Base-by-base conservation (phyloP, 1,140 invertebrate species). In the Ephestia elutella region DNA sequence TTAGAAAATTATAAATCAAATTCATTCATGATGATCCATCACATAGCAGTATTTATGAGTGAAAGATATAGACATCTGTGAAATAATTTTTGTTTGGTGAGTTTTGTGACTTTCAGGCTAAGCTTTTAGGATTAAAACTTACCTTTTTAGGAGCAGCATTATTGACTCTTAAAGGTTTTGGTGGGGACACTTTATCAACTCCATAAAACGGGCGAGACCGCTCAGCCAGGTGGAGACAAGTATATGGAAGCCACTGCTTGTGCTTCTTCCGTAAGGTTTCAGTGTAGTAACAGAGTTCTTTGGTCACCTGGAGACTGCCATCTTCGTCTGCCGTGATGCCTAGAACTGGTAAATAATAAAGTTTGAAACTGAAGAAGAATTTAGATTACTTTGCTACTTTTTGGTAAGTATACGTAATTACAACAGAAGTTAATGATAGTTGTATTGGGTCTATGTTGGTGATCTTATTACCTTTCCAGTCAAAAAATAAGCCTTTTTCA, bases 181-280 rank as follows among this genome's bases (percentile, higher is more conserved):
- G 48, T 30, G 53, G 18, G 17, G 68, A 57, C 21, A 54, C 20
- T 59, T 74, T 82, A 7, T 59, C 35, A n/a, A 55, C 32, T 11
- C 85, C 85, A 71, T 87, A 87, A 55, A 84, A 87, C 9, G 85
- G 85, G 57, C 85, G 71, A 7, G 78, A 81, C 7, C 85, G 62
- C 48, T 75, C 78, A 49, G 83, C 82, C 10, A 87, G 59, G 28
- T 75, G 65, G 44, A 87, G 66, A 32, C 75, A 64, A n/a, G 82
- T 86, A 58, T 85, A 87, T 8, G 85, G 85, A 9, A 87, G 35
- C 85, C 85, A 87, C 20, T 86, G 53, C n/a, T 63, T 65, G 5
- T 84, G 54, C 32, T 75, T 82, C 10, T 65, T 66, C 2, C 71
- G 59, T 3, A 67, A 67, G 11, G 75, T 81, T 60, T 87, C 79